phyloP scores from a whole-genome alignment of 2,113 vertebrate species.

The Nerophis ophidion region DNA sequence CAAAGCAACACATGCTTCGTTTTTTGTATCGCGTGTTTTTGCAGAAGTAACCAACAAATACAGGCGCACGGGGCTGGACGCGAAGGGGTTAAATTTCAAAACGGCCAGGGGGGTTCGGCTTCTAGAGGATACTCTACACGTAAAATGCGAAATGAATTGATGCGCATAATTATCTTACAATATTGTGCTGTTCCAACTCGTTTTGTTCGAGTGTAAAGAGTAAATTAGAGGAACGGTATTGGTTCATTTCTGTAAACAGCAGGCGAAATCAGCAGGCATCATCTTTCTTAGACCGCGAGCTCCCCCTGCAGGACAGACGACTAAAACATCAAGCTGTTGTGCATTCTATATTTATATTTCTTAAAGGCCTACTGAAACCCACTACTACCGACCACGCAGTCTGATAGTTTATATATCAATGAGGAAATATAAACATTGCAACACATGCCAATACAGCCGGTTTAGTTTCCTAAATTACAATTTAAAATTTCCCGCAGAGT shows the following conservation, averaged over 20 bases:
- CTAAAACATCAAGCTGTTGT: conserved; percentile 1
- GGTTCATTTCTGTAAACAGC: conserved; percentile 35
- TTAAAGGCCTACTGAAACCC: no score
- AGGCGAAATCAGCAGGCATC: conserved; percentile 13
- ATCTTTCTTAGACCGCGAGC: conserved; percentile 36
- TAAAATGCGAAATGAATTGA: conserved; percentile 23
- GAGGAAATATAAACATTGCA: no score
- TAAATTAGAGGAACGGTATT: neutral
- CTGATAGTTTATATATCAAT: no score
- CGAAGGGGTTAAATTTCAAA: conserved; percentile 57
- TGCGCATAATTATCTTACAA: neutral
- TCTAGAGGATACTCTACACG: conserved; percentile 33
- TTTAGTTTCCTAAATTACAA: no score
- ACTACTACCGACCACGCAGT: no score
- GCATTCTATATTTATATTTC: neutral
- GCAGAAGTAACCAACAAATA: conserved; percentile 15
- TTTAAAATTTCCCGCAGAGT: no score
- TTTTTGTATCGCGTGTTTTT: neutral
- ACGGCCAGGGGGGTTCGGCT: conserved; percentile 49
- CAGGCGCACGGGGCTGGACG: conserved; percentile 33
- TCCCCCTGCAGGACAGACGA: conserved; percentile 40
- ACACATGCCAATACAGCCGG: no score
- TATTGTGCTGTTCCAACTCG: neutral
- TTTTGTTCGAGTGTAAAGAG: conserved; percentile 8
- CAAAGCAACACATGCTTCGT: neutral